A percentile compares a stretch with the other conserved stretches of the same genome.
Evolutionary conservation across 2,113 vertebrate species (phyloP).

Genomic region (Connochaetes taurinus): DNA sequence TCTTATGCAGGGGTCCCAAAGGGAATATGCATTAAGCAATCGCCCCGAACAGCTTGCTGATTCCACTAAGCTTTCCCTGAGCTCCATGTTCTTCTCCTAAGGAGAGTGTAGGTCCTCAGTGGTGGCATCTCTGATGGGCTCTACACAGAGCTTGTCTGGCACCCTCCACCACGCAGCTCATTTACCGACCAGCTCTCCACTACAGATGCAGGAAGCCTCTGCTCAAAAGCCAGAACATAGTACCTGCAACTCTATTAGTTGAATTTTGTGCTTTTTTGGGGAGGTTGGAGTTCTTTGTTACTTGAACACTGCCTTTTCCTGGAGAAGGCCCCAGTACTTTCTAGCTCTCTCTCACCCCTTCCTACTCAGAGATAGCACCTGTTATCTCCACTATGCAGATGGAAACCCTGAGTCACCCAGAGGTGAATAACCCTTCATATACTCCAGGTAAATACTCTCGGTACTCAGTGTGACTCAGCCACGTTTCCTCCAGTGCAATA

Average conservation of each 20-base stretch:
- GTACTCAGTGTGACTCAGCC: neutral
- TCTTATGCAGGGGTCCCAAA: neutral
- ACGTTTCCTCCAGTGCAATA: neutral
- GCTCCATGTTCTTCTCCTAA: neutral
- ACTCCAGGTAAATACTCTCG: neutral
- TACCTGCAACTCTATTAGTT: slow-evolving; percentile 43
- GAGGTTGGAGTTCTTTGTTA: slow-evolving; percentile 8
- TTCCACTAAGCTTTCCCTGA: neutral
- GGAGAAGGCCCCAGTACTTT: slow-evolving; percentile 20
- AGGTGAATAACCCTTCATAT: neutral
- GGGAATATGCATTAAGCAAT: neutral
- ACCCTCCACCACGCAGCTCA: accelerated
- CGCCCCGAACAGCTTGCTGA: neutral
- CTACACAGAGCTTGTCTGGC: accelerated
- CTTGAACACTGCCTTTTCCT: slow-evolving; percentile 53
- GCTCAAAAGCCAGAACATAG: neutral
- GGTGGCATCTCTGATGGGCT: neutral
- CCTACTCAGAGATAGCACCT: neutral
- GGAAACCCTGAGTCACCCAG: slow-evolving; percentile 22
- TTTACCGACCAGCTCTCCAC: neutral
- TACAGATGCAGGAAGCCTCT: neutral
- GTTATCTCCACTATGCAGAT: slow-evolving; percentile 50
- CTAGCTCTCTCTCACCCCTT: neutral
- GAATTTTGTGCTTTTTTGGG: slow-evolving; percentile 21
- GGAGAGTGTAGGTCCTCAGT: neutral